These are phyloP conservation scores for Cheilosia grossa DNA, from an alignment of 2,888 invertebrate genomes.

Conservation along the genomic window DNA sequence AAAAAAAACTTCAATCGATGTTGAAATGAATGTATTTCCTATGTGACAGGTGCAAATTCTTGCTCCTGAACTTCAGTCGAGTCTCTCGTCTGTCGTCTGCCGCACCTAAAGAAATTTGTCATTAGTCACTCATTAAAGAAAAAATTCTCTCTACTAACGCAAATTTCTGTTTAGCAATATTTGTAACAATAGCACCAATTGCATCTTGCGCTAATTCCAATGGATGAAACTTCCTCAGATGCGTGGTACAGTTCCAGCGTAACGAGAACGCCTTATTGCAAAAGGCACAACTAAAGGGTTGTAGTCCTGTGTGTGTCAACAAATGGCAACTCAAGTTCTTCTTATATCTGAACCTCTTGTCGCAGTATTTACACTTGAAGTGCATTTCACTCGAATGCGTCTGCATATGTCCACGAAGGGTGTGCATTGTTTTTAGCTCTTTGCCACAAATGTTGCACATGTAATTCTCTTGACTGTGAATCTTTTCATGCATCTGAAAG, in stretches of 20 bases:
- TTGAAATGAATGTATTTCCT: not conserved
- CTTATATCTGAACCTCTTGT: constrained; percentile 40
- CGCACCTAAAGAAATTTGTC: constrained; percentile 28
- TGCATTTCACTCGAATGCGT: constrained; percentile 36
- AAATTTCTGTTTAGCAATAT: constrained; percentile 50
- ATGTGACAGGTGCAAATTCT: not conserved
- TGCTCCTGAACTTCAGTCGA: not conserved
- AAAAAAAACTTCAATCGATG: not conserved
- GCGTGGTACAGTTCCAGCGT: constrained; percentile 48
- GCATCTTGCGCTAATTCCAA: constrained; percentile 12
- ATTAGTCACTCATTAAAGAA: not conserved
- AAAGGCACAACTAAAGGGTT: constrained; percentile 44
- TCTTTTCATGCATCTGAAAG: constrained; percentile 49
- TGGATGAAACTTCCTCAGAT: constrained; percentile 40
- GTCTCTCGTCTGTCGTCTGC: constrained; percentile 1
- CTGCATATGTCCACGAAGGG: constrained; percentile 43
- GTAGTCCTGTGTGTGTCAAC: constrained; percentile 39
- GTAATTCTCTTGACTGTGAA: constrained; percentile 6
- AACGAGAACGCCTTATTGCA: constrained; percentile 49
- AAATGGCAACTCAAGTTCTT: constrained; percentile 48
- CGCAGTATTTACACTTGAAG: constrained; percentile 38
- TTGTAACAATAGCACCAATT: constrained; percentile 25
- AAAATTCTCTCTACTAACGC: constrained; percentile 29
- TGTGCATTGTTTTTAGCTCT: constrained; percentile 46
- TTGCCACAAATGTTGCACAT: constrained; percentile 40